Conservation (phyloP, 2,888 invertebrate species). For the Thumatha senex region DNA sequence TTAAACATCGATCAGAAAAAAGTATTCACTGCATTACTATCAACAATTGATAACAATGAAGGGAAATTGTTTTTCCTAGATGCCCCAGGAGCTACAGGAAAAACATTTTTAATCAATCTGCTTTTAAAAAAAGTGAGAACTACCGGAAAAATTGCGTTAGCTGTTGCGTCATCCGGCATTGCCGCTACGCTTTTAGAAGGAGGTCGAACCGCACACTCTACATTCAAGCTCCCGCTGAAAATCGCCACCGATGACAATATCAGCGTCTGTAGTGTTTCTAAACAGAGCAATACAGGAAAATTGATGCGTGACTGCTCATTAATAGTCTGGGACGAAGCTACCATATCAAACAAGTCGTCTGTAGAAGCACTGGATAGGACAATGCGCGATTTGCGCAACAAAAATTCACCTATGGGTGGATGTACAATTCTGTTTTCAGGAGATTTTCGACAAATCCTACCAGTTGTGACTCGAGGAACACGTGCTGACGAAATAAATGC, state of each 20-base stretch:
- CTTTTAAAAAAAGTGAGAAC: too few species aligned
- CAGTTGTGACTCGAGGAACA: conserved; percentile 34
- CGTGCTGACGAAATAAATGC: conserved; percentile 36
- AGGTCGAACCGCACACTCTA: conserved; percentile 26
- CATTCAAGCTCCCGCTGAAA: conserved; percentile 40
- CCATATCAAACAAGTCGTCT: conserved; percentile 37
- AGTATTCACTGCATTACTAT: too few species aligned
- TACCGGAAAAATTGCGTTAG: too few species aligned
- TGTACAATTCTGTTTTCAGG: conserved; percentile 34
- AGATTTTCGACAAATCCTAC: conserved; percentile 33
- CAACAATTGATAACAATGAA: too few species aligned
- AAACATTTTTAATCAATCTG: too few species aligned
- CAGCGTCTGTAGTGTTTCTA: conserved; percentile 37
- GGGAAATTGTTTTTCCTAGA: too few species aligned
- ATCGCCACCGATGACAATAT: too few species aligned
- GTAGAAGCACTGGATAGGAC: conserved; percentile 40
- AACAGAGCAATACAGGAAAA: conserved; percentile 39
- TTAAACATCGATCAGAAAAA: too few species aligned
- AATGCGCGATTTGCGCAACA: conserved; percentile 25
- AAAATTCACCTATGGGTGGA: conserved; percentile 33
- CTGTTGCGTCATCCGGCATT: too few species aligned
- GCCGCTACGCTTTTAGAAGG: conserved; percentile 14
- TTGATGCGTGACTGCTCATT: conserved; percentile 36
- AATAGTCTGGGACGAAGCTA: conserved; percentile 37
- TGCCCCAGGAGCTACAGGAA: too few species aligned